Evolutionary conservation across 1,140 invertebrate species (phyloP), one percentile per base, ranked within the genome.

Genomic region (Drosophila sucinea): DNA sequence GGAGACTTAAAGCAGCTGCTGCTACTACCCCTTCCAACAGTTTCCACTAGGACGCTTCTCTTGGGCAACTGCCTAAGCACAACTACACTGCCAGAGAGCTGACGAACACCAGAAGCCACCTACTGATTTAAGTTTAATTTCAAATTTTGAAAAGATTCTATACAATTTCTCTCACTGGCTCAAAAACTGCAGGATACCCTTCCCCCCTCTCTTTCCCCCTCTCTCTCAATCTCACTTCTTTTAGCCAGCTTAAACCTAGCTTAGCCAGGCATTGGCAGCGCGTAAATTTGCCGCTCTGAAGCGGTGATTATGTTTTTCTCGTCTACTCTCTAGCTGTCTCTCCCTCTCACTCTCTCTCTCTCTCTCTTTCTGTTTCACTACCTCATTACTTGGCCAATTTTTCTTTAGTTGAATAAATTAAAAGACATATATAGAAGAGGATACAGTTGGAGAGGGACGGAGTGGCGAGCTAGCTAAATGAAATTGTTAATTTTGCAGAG

Each of bases 401-500:
- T 68, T 69, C 68, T 76, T 54, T 63, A 62, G 47, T 57, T 70
- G 60, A 72, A 63, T 40, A 60, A 70, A 69, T 77, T 58, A 58
- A 58, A 25, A 58, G 32, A 35, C 17, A 51, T 51, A 51, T 51
- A 51, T 3, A 51, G 7, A 51, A 17, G 23, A 25, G 44, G 27
- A n/a, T 38, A 51, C 7, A 27, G 7, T 27, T 25, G 27, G 25
- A 17, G 44, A 23, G 6, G 17, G 17, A 23, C 4, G 17, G 44
- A 27, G 8, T 4, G 10, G 3, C 10, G 23, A 51, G 23, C 55
- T 75, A 65, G 75, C 82, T 82, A 79, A 86, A 86, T 86, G 70
- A 86, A 87, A 86, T 87, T 86, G 83, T 83, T 83, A 79, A 86
- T 87, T 87, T 77, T 77, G 74, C 63, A 76, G 74, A 55, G 76